phyloP scores from a whole-genome alignment of 1,140 invertebrate genomes.

The Zaprionus capensis region DNA sequence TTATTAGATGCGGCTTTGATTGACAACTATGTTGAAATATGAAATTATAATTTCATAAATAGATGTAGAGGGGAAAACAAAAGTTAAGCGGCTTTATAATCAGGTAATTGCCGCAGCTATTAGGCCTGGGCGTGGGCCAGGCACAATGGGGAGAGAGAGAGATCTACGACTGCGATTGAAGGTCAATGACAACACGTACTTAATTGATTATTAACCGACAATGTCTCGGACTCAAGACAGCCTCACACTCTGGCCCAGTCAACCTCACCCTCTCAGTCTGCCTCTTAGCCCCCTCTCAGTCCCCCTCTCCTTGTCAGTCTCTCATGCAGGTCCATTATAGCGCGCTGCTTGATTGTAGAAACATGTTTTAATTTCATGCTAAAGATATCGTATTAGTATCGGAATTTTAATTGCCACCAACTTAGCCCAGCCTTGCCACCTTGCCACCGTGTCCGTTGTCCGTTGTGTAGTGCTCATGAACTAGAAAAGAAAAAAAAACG shows the following conservation, averaged over 20 bases:
- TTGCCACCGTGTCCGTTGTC: constrained; percentile 17
- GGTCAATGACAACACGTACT: constrained; percentile 73
- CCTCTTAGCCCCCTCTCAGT: not conserved
- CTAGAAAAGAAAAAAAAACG: constrained; percentile 56
- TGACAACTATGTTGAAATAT: constrained; percentile 83
- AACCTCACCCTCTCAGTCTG: not conserved
- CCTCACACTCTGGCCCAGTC: not conserved
- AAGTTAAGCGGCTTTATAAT: constrained; percentile 76
- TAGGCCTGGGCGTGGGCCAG: constrained; percentile 63
- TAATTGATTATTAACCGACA: constrained; percentile 79
- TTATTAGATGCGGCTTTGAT: constrained; percentile 65
- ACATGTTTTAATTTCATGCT: constrained; percentile 82
- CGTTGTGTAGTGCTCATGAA: constrained; percentile 36
- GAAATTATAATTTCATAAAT: constrained; percentile 78
- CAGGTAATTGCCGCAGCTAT: constrained; percentile 76
- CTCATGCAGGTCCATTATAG: not conserved
- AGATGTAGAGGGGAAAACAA: constrained; percentile 53
- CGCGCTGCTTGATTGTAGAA: constrained; percentile 50
- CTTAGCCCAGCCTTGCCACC: constrained; percentile 48
- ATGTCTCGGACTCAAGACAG: constrained; percentile 9
- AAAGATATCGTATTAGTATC: constrained; percentile 71
- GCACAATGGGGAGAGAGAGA: not conserved
- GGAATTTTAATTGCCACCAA: constrained; percentile 77
- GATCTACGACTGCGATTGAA: constrained; percentile 63
- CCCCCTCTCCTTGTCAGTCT: not conserved